phyloP scores from a whole-genome alignment of 2,113 vertebrate species.

The Eclectus roratus region DNA sequence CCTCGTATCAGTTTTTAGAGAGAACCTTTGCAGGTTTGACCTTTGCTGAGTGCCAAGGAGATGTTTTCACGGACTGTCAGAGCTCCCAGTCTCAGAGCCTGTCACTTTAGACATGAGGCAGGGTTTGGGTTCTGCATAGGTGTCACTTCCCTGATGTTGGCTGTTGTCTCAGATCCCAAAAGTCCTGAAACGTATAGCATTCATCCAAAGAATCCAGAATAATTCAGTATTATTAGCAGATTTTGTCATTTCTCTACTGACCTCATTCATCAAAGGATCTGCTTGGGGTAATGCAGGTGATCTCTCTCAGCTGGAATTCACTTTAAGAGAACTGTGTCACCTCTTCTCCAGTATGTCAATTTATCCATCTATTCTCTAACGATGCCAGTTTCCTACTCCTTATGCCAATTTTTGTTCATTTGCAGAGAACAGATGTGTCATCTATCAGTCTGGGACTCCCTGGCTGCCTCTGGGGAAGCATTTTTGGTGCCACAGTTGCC shows the following conservation, averaged over 20 bases:
- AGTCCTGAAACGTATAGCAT: neutral
- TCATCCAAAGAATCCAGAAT: neutral
- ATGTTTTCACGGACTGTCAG: neutral
- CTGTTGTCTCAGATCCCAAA: neutral
- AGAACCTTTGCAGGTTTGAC: neutral
- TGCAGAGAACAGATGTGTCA: slow-evolving; percentile 48
- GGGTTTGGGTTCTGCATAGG: neutral
- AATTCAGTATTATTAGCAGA: neutral
- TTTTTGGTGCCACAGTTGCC: neutral
- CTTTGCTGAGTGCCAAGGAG: neutral
- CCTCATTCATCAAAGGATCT: neutral
- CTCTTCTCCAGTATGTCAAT: neutral
- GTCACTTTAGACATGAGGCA: neutral
- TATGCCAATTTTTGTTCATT: slow-evolving; percentile 59
- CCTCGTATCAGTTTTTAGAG: neutral
- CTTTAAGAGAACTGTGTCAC: neutral
- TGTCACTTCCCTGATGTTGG: neutral
- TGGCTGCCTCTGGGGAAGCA: neutral
- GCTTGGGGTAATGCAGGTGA: neutral
- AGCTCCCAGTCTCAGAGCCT: neutral
- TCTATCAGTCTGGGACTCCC: slow-evolving; percentile 18
- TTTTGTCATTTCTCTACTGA: neutral
- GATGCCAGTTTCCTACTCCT: slow-evolving; percentile 35
- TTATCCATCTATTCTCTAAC: slow-evolving; percentile 23
- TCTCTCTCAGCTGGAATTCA: neutral